Percentiles rank a stretch among this genome's conserved stretches.
Evolutionary conservation across 2,797 vertebrate species (phyloP).

Genomic region (Protosalanx chinensis): DNA sequence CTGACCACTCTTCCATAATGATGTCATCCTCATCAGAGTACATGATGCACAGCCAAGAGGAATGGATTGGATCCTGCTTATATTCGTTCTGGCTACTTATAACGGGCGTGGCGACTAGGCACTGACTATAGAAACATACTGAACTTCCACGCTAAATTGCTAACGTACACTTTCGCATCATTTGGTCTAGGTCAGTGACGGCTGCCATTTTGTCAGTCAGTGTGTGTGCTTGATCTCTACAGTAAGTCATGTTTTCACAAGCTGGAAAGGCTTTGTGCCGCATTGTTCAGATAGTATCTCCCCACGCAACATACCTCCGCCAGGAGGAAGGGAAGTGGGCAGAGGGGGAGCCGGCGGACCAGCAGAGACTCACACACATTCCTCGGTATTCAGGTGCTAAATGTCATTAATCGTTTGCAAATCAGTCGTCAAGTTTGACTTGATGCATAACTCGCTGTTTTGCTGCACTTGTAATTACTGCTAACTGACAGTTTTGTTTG

Average conservation of each 20-base stretch:
- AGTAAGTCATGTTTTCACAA: not conserved
- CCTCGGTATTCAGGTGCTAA: not conserved
- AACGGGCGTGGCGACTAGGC: too few species aligned
- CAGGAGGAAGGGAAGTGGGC: not conserved
- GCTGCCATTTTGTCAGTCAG: not conserved
- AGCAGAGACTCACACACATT: not conserved
- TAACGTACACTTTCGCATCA: not conserved
- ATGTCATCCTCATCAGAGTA: not conserved
- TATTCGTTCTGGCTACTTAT: not conserved
- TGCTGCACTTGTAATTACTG: too few species aligned
- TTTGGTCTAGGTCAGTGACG: not conserved
- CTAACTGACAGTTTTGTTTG: not conserved
- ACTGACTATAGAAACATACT: not conserved
- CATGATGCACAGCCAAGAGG: not conserved
- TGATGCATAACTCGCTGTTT: too few species aligned
- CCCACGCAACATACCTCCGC: not conserved
- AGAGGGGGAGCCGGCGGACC: not conserved
- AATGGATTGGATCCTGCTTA: not conserved
- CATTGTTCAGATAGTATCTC: slow-evolving; percentile 9
- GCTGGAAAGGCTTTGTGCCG: not conserved
- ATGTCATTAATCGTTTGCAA: not conserved
- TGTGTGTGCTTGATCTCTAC: not conserved
- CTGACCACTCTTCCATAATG: not conserved
- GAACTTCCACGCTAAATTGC: not conserved
- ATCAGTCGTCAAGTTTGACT: too few species aligned